Base-by-base conservation (phyloP, 2,797 vertebrate genomes). In the Eurystomus glaucurus region DNA sequence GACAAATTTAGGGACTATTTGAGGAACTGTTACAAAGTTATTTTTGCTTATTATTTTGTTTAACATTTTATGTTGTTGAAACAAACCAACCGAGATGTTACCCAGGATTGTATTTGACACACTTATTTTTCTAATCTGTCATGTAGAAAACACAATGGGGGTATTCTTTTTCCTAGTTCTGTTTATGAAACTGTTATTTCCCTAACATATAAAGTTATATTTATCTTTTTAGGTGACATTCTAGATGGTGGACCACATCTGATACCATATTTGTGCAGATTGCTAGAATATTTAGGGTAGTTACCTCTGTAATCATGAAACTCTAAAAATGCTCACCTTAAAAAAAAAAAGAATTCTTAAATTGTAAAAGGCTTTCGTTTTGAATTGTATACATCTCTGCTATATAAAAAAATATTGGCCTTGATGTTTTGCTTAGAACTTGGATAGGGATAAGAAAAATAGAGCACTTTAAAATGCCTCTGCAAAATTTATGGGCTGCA, bases 31-130 rank as follows among this genome's bases (percentile, higher is more conserved):
- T 60, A 46, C 25, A 70, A 69, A 82, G 29, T 43, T 69, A 10
- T 60, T 88, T 85, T 91, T 93, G 23, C 29, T 90, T 80, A 52
- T 55, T 50, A 26, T 79, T 91, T 95, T 81, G 37, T 52, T 78
- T 45, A 69, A 64, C 2, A 0, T 87, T 87, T 79, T n/a, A 72
- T 54, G 16, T 61, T 82, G n/a, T 79, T 85, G n/a, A 69, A 90
- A 51, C 29, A 54, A 70, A 48, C 39, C 35, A 31, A 14, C 9
- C 28, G 65, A 78, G 50, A 31, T 28, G 10, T 83, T 91, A 68
- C 83, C 52, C 84, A 26, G 41, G 41, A 33, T 43, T 84, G 11
- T 68, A 37, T 54, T 70, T 52, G 45, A 80, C 20, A 14, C 16
- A 79, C 76, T 3, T 19, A 4, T 71, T 89, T 90, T 91, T 77